phyloP scores from a whole-genome alignment of 1,140 invertebrate species.

The Macrobrachium nipponense region DNA sequence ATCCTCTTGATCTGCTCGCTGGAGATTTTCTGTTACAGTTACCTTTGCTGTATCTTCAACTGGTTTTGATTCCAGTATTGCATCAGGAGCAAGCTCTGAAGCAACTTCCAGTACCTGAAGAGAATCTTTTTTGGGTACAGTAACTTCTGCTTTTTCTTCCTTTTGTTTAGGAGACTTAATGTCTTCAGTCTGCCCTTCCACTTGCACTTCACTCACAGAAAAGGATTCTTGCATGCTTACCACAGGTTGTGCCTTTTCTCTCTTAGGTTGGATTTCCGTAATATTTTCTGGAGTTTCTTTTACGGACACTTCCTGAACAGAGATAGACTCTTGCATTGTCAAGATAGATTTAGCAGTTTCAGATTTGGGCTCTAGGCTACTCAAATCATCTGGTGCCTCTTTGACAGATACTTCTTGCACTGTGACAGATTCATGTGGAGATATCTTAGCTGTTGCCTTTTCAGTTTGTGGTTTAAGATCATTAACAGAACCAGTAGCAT shows the following conservation, averaged over 20 bases:
- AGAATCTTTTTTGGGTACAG: conserved; percentile 70
- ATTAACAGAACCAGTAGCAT: too few species aligned
- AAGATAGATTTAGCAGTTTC: conserved; percentile 7
- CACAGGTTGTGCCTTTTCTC: conserved; percentile 36
- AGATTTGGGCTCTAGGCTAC: background rate
- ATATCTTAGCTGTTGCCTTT: background rate
- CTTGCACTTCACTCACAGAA: conserved; percentile 45
- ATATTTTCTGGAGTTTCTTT: conserved; percentile 41
- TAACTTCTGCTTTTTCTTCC: conserved; percentile 68
- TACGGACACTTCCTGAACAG: conserved; percentile 38
- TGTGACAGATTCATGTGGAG: conserved; percentile 16
- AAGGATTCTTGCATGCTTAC: conserved; percentile 43
- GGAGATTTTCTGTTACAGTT: conserved; percentile 41
- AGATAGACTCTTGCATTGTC: conserved; percentile 34
- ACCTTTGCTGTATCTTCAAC: conserved; percentile 50
- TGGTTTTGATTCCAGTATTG: conserved; percentile 68
- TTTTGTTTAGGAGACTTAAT: conserved; percentile 66
- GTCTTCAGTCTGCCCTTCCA: conserved; percentile 68
- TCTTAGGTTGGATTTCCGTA: conserved; percentile 30
- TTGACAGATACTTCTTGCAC: conserved; percentile 8
- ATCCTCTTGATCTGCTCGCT: conserved; percentile 54
- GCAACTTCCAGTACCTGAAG: conserved; percentile 71
- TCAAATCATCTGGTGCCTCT: conserved; percentile 12
- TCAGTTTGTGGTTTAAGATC: background rate
- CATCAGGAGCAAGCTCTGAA: conserved; percentile 70